A percentile compares a stretch with the other conserved stretches of the same genome.
phyloP scores from a whole-genome alignment of 1,140 invertebrate genomes.

The Caenorhabditis tropicalis region DNA sequence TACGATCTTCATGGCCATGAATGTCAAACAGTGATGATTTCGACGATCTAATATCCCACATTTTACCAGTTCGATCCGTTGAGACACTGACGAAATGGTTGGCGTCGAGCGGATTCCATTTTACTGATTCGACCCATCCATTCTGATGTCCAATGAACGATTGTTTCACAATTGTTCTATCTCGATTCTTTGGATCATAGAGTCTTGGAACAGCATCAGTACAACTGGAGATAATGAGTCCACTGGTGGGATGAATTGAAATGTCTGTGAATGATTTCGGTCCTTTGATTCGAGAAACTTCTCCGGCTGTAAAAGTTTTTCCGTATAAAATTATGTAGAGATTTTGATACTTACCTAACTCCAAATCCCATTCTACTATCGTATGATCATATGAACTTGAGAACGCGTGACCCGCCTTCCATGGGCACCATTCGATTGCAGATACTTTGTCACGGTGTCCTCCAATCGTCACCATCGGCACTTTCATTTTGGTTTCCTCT shows the following conservation, averaged over 20 bases:
- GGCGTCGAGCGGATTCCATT: conserved; percentile 86
- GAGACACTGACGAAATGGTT: conserved; percentile 89
- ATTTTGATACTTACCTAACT: conserved; percentile 72
- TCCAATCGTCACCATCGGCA: conserved; percentile 85
- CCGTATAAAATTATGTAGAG: neutral
- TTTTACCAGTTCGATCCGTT: conserved; percentile 87
- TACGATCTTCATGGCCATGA: conserved; percentile 90
- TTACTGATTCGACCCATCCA: conserved; percentile 87
- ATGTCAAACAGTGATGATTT: conserved; percentile 91
- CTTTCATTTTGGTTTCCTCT: conserved; percentile 74
- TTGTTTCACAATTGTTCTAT: conserved; percentile 84
- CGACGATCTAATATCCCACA: conserved; percentile 90
- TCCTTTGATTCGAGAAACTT: conserved; percentile 45
- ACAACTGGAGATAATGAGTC: conserved; percentile 83
- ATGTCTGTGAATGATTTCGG: conserved; percentile 86
- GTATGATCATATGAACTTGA: conserved; percentile 94
- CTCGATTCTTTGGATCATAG: conserved; percentile 83
- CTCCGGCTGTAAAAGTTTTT: neutral
- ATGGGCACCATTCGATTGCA: conserved; percentile 83
- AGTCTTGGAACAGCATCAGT: conserved; percentile 87
- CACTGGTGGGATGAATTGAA: conserved; percentile 82
- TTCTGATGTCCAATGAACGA: conserved; percentile 85
- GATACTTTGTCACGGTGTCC: conserved; percentile 91
- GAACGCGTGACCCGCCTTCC: conserved; percentile 76
- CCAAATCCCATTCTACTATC: conserved; percentile 89